Percentiles rank a stretch among this genome's conserved stretches.
phyloP scores from a whole-genome alignment of 2,888 invertebrate species.

The Tachina grossa region DNA sequence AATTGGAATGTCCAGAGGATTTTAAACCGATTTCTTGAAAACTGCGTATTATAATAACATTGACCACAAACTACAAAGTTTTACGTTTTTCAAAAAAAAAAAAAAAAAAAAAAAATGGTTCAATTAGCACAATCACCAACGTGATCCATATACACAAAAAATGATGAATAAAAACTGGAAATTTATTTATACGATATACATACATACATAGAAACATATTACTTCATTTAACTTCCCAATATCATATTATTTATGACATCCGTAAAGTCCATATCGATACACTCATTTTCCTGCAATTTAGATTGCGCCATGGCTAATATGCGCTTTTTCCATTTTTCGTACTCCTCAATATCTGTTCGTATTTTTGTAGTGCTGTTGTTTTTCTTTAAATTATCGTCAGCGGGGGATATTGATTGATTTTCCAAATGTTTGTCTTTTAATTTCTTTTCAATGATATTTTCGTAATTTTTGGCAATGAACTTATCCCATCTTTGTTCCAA shows the following conservation, averaged over 20 bases:
- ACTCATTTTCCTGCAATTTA: constrained; percentile 79
- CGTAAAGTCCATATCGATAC: constrained; percentile 28
- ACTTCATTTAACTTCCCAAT: constrained; percentile 54
- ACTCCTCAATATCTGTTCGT: constrained; percentile 83
- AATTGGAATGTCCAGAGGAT: too few relatives aligned
- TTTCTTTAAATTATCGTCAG: constrained; percentile 39
- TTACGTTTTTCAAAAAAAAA: neutral
- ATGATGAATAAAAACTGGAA: neutral
- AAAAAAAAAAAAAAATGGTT: too few relatives aligned
- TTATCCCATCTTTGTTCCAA: constrained; percentile 85
- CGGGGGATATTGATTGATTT: neutral
- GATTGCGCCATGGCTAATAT: constrained; percentile 83
- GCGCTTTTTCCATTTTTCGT: constrained; percentile 86
- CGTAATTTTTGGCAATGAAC: constrained; percentile 76
- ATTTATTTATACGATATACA: neutral
- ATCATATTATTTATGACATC: constrained; percentile 65
- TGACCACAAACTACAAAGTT: too few relatives aligned
- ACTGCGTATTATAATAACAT: too few relatives aligned
- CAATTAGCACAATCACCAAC: too few relatives aligned
- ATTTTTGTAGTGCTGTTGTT: constrained; percentile 25
- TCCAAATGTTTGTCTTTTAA: constrained; percentile 36
- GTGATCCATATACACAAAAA: too few relatives aligned
- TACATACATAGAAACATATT: neutral
- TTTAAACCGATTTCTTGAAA: too few relatives aligned
- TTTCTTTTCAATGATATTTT: constrained; percentile 72